Percentiles rank a stretch among this genome's conserved stretches.
Conservation (phyloP, 2,888 invertebrate species). For the Eupithecia inturbata region DNA sequence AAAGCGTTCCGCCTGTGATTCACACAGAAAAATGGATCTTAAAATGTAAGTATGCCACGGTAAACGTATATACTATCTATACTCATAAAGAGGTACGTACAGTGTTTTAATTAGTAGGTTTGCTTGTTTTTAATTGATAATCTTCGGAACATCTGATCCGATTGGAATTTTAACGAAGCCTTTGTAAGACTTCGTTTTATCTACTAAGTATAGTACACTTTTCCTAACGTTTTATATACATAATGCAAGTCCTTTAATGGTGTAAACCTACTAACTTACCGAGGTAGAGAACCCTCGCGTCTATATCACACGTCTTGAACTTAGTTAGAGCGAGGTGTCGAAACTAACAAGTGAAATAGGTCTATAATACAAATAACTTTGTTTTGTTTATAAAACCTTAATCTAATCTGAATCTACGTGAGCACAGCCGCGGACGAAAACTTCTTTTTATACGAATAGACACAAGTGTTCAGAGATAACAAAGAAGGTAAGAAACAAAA, state of each 20-base stretch:
- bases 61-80: not conserved
- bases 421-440: not conserved
- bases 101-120: not conserved
- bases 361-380: no score
- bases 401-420: no score
- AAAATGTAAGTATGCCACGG: not conserved
- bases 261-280: no score
- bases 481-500: not conserved
- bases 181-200: not conserved
- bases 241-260: no score
- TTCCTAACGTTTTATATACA: no score
- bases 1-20: not conserved
- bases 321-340: no score
- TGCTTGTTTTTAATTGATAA: not conserved
- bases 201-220: no score
- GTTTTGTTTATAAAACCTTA: no score
- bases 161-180: not conserved
- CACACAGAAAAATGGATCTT: constrained; percentile 4
- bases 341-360: no score
- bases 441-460: not conserved
- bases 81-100: not conserved
- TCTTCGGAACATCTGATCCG: not conserved
- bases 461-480: not conserved
- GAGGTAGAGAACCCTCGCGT: no score
- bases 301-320: no score